Base-by-base conservation (phyloP, 2,888 invertebrate genomes). In the Pollenia amentaria region DNA sequence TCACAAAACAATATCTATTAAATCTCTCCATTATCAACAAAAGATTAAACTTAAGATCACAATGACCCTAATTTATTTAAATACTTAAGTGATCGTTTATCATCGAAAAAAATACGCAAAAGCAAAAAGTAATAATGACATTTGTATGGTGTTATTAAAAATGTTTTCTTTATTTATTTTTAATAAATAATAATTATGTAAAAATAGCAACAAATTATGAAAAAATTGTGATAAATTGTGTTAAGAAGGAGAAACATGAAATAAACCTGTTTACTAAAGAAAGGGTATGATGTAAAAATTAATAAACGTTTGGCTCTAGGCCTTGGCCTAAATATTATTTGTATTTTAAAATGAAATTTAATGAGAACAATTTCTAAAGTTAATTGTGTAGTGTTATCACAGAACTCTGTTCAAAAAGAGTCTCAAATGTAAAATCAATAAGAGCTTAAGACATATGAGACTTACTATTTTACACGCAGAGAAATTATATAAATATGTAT, bases 31-130 rank as follows among this genome's bases (percentile, higher is more conserved):
- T n/a, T 21, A 16, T 67, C 46, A 38, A 16, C 38, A 10, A 38
- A 8, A 69, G 16, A 51, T 14, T 53, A 10, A 38, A 16, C 12
- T 70, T 14, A 38, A 70, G 53, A 70, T 40, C 38, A 70, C 70
- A 70, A 70, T 70, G 53, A 70, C 70, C 70, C 70, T 21, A 11
- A 69, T 69, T 69, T 38, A 51, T 51, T 69, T 38, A 38, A 69
- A 69, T 38, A 51, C 38, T 69, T 11, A 16, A 29, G 29, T 42
- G 53, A 53, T 70, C 53, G 53, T 70, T 70, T 53, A 53, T 70
- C 53, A 70, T 53, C 38, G 3, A 69, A 51, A 16, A 11, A 51
- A 29, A 29, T 29, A 51, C n/a, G 38, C 48, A 69, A 69, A 14
- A 69, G 38, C 38, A 69, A 16, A 40, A 40, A 7, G 8, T 38